Evolutionary conservation across 1,140 invertebrate species (phyloP).

Genomic region (Leptinotarsa undecemlineata): DNA sequence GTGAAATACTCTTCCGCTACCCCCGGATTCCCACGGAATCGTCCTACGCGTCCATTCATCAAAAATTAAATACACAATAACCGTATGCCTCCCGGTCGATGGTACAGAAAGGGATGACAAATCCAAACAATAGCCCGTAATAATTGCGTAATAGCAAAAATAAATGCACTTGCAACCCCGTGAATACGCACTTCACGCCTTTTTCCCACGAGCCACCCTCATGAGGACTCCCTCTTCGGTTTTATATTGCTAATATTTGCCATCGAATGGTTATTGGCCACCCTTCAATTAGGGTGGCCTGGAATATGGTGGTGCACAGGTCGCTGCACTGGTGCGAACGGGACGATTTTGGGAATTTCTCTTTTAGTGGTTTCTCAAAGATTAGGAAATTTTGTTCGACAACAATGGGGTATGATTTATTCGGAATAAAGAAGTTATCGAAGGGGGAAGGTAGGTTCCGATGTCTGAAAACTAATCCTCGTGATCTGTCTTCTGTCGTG

Average conservation of each 20-base stretch:
- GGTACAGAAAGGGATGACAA: constrained; percentile 16
- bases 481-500: too few species aligned
- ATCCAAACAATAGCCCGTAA: not conserved
- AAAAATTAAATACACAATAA: constrained; percentile 22
- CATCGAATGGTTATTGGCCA: constrained; percentile 11
- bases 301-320: not conserved
- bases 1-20: not conserved
- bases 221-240: constrained; percentile 7
- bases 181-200: constrained; percentile 9
- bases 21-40: constrained; percentile 7
- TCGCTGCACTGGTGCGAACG: not conserved
- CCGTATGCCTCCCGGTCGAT: constrained; percentile 15
- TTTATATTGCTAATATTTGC: constrained; percentile 19
- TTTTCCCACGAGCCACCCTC: constrained; percentile 21
- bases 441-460: too few species aligned
- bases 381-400: not conserved
- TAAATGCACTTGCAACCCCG: constrained; percentile 16
- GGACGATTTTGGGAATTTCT: not conserved
- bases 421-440: not conserved
- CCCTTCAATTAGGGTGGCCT: constrained; percentile 9
- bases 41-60: constrained; percentile 11
- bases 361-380: not conserved
- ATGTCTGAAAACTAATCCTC: too few species aligned
- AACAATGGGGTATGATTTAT: not conserved
- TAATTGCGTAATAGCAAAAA: constrained; percentile 16